A percentile compares a stretch with the other conserved stretches of the same genome.
Conservation (phyloP, 2,888 invertebrate species). For the Drosophila eohydei region DNA sequence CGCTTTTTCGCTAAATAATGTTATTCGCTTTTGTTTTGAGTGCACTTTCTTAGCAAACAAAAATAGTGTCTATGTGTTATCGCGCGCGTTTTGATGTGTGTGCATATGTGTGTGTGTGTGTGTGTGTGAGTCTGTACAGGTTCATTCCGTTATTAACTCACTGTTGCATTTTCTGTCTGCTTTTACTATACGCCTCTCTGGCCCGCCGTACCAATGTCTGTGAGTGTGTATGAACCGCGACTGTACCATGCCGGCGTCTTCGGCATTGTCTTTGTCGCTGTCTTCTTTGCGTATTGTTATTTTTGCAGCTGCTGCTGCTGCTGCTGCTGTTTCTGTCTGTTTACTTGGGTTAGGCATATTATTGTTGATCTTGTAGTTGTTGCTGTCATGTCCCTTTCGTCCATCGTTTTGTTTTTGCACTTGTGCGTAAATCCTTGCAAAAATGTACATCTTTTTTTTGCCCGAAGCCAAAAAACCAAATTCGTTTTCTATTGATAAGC, state of each 20-base stretch:
- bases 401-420: constrained; percentile 26
- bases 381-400: neutral
- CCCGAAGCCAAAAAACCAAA: neutral
- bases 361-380: constrained; percentile 10
- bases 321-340: constrained; percentile 29
- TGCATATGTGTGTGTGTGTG: constrained; percentile 10
- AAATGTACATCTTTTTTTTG: constrained; percentile 13
- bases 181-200: constrained; percentile 12
- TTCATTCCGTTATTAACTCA: constrained; percentile 56
- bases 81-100: constrained; percentile 17
- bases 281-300: constrained; percentile 58
- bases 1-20: neutral
- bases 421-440: constrained; percentile 44
- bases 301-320: constrained; percentile 57
- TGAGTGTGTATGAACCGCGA: constrained; percentile 36
- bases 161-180: constrained; percentile 45
- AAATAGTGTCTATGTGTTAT: constrained; percentile 1
- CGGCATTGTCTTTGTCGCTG: constrained; percentile 42
- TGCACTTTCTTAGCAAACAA: constrained; percentile 34
- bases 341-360: constrained; percentile 32
- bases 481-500: constrained; percentile 6
- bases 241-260: constrained; percentile 56
- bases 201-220: neutral
- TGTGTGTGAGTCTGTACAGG: constrained; percentile 38
- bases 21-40: constrained; percentile 52